Evolutionary conservation across 2,797 vertebrate species (phyloP).

Genomic region (Geotria australis): DNA sequence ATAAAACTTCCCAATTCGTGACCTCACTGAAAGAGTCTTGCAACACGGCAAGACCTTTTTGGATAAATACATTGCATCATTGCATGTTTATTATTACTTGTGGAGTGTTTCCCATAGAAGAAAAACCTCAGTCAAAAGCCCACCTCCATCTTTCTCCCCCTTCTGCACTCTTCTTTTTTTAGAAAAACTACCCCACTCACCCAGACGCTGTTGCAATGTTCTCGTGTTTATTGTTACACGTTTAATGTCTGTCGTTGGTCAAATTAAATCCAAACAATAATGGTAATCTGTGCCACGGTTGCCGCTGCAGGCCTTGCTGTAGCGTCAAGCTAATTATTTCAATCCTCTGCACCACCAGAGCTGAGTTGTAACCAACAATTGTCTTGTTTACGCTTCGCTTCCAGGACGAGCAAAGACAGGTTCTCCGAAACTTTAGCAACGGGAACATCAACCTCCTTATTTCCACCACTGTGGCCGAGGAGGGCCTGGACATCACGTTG

Average conservation of each 20-base stretch:
- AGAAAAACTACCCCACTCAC: neutral
- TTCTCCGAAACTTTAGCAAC: constrained; percentile 25
- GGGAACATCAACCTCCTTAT: constrained; percentile 48
- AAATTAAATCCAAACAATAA: no score
- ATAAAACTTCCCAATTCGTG: no score
- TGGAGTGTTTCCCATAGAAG: no score
- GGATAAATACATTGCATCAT: no score
- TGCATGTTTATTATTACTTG: no score
- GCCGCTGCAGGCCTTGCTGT: no score
- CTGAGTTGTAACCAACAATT: no score
- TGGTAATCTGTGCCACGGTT: no score
- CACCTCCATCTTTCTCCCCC: neutral
- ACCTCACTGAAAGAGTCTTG: no score
- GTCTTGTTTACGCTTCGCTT: neutral
- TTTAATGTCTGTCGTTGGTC: neutral
- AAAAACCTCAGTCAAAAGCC: neutral
- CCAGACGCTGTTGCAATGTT: neutral
- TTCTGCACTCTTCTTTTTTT: neutral
- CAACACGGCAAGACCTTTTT: no score
- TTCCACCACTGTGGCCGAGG: constrained; percentile 66
- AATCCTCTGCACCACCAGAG: no score
- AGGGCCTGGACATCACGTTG: constrained; percentile 58
- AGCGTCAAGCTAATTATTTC: no score
- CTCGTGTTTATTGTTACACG: neutral
- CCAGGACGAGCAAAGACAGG: constrained; percentile 23